phyloP scores from a whole-genome alignment of 35 echinoderm and acorn worm species.

The Diadema setosum region DNA sequence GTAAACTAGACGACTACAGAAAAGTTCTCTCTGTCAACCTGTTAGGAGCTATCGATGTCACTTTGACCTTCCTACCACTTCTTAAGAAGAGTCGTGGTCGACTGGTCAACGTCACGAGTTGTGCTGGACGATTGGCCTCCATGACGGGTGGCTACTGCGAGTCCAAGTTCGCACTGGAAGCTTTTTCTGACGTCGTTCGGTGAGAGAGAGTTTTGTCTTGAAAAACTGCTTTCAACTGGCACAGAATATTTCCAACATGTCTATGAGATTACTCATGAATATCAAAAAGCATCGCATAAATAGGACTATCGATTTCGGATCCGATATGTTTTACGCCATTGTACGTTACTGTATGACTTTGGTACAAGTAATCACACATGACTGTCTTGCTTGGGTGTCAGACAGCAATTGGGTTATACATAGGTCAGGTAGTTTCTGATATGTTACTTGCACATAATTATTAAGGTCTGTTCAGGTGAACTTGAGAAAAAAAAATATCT shows the following conservation, averaged over 20 bases:
- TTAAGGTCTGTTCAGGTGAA: too few relatives aligned
- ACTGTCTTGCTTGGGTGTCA: too few relatives aligned
- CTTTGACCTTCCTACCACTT: constrained; percentile 70
- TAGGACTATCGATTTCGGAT: not conserved
- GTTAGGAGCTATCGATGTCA: constrained; percentile 72
- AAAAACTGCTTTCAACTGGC: not conserved
- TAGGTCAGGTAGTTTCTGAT: too few relatives aligned
- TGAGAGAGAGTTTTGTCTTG: not conserved
- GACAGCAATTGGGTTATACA: too few relatives aligned
- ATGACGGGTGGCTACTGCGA: constrained; percentile 48
- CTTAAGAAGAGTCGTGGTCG: constrained; percentile 65
- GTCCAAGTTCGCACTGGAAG: constrained; percentile 77
- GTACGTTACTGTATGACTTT: not conserved
- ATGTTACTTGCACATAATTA: too few relatives aligned
- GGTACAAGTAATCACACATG: not conserved
- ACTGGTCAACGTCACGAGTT: constrained; percentile 81
- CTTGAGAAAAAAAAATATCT: too few relatives aligned
- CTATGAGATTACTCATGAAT: too few relatives aligned
- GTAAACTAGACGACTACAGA: constrained; percentile 38
- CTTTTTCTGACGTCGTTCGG: constrained; percentile 65
- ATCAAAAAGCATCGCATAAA: too few relatives aligned
- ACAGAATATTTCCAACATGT: not conserved
- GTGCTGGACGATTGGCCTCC: constrained; percentile 21
- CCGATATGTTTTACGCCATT: not conserved
- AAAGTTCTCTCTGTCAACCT: constrained; percentile 64